Conservation (phyloP, 2,797 vertebrate species). For the Pipistrellus nathusii region DNA sequence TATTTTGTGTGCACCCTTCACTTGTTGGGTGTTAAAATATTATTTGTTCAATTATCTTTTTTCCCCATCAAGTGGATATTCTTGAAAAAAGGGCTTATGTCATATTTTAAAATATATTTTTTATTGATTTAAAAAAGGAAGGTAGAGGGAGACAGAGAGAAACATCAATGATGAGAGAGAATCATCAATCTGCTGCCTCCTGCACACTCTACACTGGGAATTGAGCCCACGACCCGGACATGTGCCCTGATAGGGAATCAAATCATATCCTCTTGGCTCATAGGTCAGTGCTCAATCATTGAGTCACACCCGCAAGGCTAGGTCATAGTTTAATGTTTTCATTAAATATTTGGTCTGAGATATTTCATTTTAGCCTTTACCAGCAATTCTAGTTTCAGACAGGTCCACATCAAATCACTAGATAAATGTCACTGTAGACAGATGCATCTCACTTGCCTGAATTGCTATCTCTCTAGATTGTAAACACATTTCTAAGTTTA, state of each 20-base stretch:
- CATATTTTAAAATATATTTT: background rate
- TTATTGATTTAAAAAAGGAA: too few species aligned
- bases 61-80: background rate
- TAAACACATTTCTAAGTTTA: constrained; percentile 33
- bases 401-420: background rate
- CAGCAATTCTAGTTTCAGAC: background rate
- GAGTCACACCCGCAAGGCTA: too few species aligned
- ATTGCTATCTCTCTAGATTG: background rate
- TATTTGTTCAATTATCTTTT: constrained; percentile 6
- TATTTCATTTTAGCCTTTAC: background rate
- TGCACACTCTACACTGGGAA: too few species aligned
- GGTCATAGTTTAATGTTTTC: background rate
- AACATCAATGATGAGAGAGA: too few species aligned
- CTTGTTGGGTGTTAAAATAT: background rate
- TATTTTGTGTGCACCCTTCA: background rate
- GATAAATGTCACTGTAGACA: background rate
- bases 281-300: too few species aligned
- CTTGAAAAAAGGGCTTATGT: background rate
- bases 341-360: constrained; percentile 1
- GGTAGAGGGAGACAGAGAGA: too few species aligned
- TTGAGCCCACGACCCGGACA: too few species aligned
- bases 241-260: too few species aligned
- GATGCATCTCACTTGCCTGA: background rate
- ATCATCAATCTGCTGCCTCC: too few species aligned
- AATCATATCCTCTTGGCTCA: too few species aligned